Evolutionary conservation across 2,888 invertebrate genomes (phyloP), one percentile per base, ranked within the genome.

Genomic region (Chrysopilus asiliformis): DNA sequence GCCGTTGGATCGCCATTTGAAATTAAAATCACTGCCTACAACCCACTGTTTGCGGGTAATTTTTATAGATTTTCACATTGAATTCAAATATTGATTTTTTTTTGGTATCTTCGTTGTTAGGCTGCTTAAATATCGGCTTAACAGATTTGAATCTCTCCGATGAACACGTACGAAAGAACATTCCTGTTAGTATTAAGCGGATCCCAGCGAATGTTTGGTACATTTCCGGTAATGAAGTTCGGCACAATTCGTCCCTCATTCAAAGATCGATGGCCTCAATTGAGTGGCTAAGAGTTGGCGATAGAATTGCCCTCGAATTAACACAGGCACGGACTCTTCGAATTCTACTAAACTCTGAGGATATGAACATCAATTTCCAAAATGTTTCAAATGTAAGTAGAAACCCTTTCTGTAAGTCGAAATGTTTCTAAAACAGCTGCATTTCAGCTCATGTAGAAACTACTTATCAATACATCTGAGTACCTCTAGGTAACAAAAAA

Each of bases 211-310:
- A 76, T 46, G 59, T 62, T 4, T 64, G 63, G 63, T 64, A 64
- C 45, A 57, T 61, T 0, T 55, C 57, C 1, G 60, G 60, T 5
- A 79, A 79, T 51, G 78, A 82, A 58, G 70, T 85, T 4, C 68
- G 72, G 35, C 73, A 74, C 47, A 79, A 76, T 55, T 74, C 74
- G 9, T 68, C 68, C 44, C 63, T 77, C 15, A 53, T 82, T 19
- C 76, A 74, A 50, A 70, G 76, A 38, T 78, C 79, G 8, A 55
- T 67, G 43, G 71, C 72, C 0, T 72, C 71, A 0, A 68, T 91
- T 45, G 82, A 86, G 46, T 85, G 89, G 78, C 63, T 93, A 10
- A 73, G 82, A 17, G 74, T 75, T 1, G 84, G 83, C 2, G 86
- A 86, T 58, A 70, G 80, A 35, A 68, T 84, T 20, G 84, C 85